These are phyloP conservation scores for Drosophila percnosoma DNA, from an alignment of 2,888 invertebrate species.

Conservation along the genomic window DNA sequence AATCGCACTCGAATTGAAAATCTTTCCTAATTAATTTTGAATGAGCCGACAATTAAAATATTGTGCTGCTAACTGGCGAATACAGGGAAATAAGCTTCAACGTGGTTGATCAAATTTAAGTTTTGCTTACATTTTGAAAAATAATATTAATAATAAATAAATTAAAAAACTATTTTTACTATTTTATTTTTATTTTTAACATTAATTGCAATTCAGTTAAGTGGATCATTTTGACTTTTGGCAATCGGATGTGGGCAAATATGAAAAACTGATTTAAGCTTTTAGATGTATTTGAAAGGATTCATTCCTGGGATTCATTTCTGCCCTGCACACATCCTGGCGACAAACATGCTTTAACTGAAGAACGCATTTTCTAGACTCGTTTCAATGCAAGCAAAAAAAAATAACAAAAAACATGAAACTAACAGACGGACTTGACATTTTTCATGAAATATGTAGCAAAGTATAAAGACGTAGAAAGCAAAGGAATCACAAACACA, in stretches of 20 bases:
- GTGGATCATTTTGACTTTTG: no score
- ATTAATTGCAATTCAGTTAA: not conserved
- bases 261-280: not conserved
- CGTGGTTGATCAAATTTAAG: not conserved
- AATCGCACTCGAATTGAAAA: conserved; percentile 19
- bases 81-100: not conserved
- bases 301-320: not conserved
- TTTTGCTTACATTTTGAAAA: not conserved
- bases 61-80: not conserved
- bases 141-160: not conserved
- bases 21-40: conserved; percentile 32
- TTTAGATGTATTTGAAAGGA: not conserved
- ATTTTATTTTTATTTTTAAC: not conserved
- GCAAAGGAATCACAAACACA: conserved; percentile 2
- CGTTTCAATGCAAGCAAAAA: conserved; percentile 8
- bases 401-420: conserved; percentile 39
- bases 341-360: conserved; percentile 5
- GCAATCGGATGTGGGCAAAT: not conserved
- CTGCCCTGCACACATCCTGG: not conserved
- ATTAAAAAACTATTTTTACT: not conserved
- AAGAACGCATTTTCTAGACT: conserved; percentile 22
- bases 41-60: conserved; percentile 26
- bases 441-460: conserved; percentile 68
- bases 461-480: conserved; percentile 19
- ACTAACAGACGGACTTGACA: conserved; percentile 76